These are phyloP conservation scores for Sigmodon hispidus DNA, from an alignment of 2,113 vertebrate species.

Conservation along the genomic window DNA sequence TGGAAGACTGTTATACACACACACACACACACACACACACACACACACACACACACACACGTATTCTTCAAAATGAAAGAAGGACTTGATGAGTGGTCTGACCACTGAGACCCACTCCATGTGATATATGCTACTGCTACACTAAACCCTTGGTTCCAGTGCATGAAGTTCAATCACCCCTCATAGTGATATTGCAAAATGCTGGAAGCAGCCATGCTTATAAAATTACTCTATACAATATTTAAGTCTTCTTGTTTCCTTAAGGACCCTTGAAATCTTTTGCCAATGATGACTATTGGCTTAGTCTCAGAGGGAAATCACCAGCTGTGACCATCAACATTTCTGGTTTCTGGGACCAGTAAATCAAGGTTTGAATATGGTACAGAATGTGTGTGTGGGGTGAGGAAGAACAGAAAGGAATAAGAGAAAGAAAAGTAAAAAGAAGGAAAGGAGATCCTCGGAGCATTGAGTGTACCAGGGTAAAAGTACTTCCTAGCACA, in stretches of 20 bases:
- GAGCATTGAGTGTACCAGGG: background rate
- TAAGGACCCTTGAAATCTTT: background rate
- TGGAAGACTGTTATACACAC: background rate
- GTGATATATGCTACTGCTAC: background rate
- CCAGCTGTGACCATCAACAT: background rate
- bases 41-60: background rate
- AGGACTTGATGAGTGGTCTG: background rate
- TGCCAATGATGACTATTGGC: background rate
- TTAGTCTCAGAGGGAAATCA: background rate
- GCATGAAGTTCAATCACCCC: background rate
- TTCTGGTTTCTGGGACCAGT: background rate
- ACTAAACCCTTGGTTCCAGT: background rate
- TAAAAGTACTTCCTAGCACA: background rate
- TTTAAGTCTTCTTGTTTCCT: slow-evolving; percentile 31
- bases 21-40: background rate
- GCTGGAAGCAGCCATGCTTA: background rate
- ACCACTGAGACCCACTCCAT: background rate
- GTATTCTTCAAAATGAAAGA: slow-evolving; percentile 10
- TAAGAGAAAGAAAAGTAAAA: background rate
- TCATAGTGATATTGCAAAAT: background rate
- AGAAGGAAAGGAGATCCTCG: background rate
- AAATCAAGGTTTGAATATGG: background rate
- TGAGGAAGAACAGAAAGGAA: background rate
- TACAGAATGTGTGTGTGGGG: background rate
- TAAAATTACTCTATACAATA: background rate